These are phyloP conservation scores for Notamacropus eugenii DNA, from an alignment of 2,797 vertebrate species.

Conservation along the genomic window DNA sequence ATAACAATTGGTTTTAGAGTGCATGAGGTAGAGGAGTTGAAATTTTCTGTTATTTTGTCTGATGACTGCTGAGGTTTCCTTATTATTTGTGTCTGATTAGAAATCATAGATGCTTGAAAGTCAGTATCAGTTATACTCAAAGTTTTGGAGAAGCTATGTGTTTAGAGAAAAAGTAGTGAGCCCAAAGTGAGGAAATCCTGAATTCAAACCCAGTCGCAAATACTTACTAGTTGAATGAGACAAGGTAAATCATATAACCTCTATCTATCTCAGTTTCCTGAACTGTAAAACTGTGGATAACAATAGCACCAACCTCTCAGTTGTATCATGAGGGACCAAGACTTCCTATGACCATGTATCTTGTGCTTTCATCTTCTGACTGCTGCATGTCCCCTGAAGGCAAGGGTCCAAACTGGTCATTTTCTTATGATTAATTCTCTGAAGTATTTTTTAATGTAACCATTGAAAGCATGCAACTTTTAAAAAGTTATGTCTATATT, in stretches of 20 bases:
- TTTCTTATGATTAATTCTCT: background rate
- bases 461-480: background rate
- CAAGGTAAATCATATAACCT: background rate
- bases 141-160: background rate
- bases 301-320: background rate
- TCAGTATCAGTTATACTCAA: background rate
- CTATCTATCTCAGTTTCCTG: background rate
- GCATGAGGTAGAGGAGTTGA: no score
- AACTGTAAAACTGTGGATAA: background rate
- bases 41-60: background rate
- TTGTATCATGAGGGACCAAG: background rate
- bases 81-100: no score
- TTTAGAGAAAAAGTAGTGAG: no score
- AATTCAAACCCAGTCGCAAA: background rate
- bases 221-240: background rate
- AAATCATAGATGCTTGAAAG: background rate
- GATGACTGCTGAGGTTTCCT: background rate
- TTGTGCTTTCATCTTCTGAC: background rate
- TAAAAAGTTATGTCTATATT: background rate
- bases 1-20: background rate
- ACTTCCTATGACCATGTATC: background rate
- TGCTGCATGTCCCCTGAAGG: background rate
- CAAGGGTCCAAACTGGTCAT: background rate
- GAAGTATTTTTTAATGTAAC: background rate
- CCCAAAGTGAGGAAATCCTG: background rate